Percentiles rank a stretch among this genome's conserved stretches.
These are phyloP conservation scores for Lasioglossum leucozonium DNA, from an alignment of 2,888 invertebrate species.

Conservation along the genomic window DNA sequence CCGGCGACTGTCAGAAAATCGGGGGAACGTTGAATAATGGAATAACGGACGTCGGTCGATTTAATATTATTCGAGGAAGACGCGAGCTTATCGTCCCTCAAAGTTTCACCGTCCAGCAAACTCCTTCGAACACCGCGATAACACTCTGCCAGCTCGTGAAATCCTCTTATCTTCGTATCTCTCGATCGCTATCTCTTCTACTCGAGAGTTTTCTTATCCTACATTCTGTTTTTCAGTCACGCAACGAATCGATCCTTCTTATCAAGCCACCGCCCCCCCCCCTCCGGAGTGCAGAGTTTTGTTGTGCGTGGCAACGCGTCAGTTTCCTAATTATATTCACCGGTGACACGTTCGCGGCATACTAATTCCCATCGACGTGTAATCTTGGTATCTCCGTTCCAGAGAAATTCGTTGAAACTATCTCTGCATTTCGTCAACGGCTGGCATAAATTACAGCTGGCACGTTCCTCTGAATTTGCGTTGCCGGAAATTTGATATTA, in stretches of 20 bases:
- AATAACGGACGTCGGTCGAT: neutral
- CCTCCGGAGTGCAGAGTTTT: constrained; percentile 17
- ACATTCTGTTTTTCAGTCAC: constrained; percentile 46
- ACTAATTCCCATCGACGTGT: neutral
- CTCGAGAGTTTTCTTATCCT: constrained; percentile 42
- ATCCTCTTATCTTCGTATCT: constrained; percentile 35
- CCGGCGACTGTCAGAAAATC: neutral
- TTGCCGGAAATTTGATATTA: neutral
- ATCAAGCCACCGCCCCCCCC: constrained; percentile 28
- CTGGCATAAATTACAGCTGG: neutral
- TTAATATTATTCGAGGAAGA: neutral
- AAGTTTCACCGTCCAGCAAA: neutral
- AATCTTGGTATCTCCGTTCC: neutral
- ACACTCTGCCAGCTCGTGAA: neutral
- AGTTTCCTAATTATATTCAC: constrained; percentile 30
- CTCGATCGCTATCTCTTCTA: neutral
- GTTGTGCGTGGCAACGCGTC: neutral
- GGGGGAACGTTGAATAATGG: neutral
- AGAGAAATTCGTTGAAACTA: neutral
- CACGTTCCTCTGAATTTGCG: neutral
- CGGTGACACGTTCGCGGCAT: neutral
- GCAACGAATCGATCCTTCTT: constrained; percentile 31
- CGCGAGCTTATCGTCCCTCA: neutral
- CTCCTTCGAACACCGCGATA: constrained; percentile 21
- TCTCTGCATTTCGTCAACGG: neutral